phyloP scores from a whole-genome alignment of 2,888 invertebrate genomes.

The Lissonota sp. region DNA sequence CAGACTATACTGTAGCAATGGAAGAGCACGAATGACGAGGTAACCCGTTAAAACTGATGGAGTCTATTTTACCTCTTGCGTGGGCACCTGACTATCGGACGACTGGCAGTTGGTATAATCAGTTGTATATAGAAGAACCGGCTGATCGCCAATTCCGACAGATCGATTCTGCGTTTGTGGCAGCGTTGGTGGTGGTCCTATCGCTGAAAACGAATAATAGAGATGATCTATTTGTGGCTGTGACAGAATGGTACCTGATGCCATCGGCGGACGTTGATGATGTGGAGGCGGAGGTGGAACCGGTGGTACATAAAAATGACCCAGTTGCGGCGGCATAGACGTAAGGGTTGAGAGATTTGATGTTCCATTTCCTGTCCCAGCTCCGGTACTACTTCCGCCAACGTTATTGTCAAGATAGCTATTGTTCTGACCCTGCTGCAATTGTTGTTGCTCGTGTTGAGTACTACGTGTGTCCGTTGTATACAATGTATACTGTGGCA shows the following conservation, averaged over 20 bases:
- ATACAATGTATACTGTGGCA: conserved; percentile 83
- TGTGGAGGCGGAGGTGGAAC: conserved; percentile 72
- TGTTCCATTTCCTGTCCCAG: conserved; percentile 71
- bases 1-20: background rate
- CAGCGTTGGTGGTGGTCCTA: conserved; percentile 73
- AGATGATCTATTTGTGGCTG: conserved; percentile 79
- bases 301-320: conserved; percentile 76
- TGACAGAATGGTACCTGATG: conserved; percentile 73
- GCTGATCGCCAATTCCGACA: conserved; percentile 80
- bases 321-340: conserved; percentile 72
- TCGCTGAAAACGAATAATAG: conserved; percentile 78
- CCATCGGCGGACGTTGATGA: conserved; percentile 75
- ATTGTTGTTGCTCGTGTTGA: conserved; percentile 72
- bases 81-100: conserved; percentile 75
- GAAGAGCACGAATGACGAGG: background rate
- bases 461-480: conserved; percentile 80
- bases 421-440: conserved; percentile 72
- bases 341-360: conserved; percentile 74
- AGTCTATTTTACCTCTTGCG: conserved; percentile 77
- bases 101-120: conserved; percentile 76
- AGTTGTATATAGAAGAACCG: conserved; percentile 78
- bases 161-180: conserved; percentile 76
- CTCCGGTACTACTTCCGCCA: conserved; percentile 69
- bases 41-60: background rate
- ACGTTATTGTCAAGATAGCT: conserved; percentile 71